Conservation (phyloP, 2,797 vertebrate species). For the Acipenser oxyrinchus region DNA sequence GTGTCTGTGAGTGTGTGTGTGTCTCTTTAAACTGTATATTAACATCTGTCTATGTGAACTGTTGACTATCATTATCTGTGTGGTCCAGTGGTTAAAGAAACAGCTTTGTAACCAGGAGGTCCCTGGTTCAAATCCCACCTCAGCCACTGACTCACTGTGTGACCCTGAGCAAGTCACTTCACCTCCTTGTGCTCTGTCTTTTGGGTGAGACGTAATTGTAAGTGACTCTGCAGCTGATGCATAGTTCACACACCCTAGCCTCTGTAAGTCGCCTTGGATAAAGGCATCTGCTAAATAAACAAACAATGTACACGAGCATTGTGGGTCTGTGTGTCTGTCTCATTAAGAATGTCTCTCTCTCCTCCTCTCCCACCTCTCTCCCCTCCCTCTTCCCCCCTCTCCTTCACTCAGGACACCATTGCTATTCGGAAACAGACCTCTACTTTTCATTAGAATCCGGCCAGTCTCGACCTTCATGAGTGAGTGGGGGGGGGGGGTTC, state of each 20-base stretch:
- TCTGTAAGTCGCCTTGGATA: too few relatives aligned
- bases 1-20: constrained; percentile 9
- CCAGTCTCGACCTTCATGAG: constrained; percentile 81
- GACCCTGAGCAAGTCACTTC: too few relatives aligned
- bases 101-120: too few relatives aligned
- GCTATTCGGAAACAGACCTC: constrained; percentile 80
- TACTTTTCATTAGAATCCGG: constrained; percentile 77
- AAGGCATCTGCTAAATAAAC: too few relatives aligned
- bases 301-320: not conserved
- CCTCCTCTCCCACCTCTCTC: not conserved
- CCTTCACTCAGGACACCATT: constrained; percentile 73
- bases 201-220: too few relatives aligned
- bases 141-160: too few relatives aligned
- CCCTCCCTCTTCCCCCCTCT: not conserved
- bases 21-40: not conserved
- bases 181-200: too few relatives aligned
- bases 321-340: not conserved
- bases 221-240: too few relatives aligned
- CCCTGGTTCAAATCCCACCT: too few relatives aligned
- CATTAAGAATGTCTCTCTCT: not conserved
- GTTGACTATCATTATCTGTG: not conserved
- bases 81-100: too few relatives aligned
- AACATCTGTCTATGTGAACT: not conserved
- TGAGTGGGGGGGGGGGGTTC: constrained; percentile 45
- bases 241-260: too few relatives aligned